Base-by-base conservation (phyloP, 1,140 invertebrate genomes). In the Bursaphelenchus mucronatus region DNA sequence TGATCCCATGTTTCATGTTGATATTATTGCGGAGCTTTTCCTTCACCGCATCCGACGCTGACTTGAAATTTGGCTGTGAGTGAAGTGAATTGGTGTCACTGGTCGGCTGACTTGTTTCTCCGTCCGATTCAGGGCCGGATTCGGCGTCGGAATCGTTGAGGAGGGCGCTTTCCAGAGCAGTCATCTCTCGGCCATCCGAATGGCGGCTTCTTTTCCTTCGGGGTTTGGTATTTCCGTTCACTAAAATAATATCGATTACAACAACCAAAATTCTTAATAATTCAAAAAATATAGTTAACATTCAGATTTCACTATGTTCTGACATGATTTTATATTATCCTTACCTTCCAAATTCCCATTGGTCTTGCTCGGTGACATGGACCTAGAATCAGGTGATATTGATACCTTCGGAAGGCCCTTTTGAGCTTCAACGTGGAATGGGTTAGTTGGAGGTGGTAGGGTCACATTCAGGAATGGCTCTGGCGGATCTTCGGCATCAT, bases 101-200 rank as follows among this genome's bases (percentile, higher is more conserved):
- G n/a, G 13, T 4, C 58, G 58, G 21, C 39, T 19, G 58, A 4
- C 15, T 44, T 21, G 53, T 13, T 30, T 61, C 58, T 19, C 13
- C 58, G 13, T 54, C 58, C 13, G 13, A 13, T n/a, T 54, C 49
- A 30, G 30, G 30, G 30, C n/a, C 58, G 13, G 58, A 61, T 19
- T 61, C 58, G 13, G 49, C 58, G 21, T 58, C 58, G 13, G 49
- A 54, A 17, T 63, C 58, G 13, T 30, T 54, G 13, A 63, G 58
- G 4, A 61, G 13, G 15, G 46, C 58, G 4, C 15, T 54, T 50
- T 61, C 58, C 1, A 58, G 15, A 4, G 13, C 58, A 7, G 13
- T 61, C 49, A 61, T 63, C 15, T 54, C 49, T 19, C 13, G 13
- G 58, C 58, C 58, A 50, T 61, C 58, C 58, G 58, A 17, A n/a